Evolutionary conservation across 23 tunicate genomes (phyloP).

Genomic region (Pegea sp.): DNA sequence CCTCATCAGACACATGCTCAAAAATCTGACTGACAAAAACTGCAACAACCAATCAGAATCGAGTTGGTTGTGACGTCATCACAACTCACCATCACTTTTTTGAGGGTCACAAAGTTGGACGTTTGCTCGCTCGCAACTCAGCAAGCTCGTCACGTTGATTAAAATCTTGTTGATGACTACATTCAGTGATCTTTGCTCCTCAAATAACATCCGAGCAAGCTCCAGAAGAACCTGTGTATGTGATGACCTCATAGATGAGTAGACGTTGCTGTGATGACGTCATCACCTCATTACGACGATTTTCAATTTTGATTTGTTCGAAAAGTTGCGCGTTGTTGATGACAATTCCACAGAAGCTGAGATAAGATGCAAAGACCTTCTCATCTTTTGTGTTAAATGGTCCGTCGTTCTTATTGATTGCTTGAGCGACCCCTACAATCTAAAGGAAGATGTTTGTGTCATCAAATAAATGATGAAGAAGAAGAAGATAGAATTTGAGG

Average conservation of each 20-base stretch:
- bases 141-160: constrained; percentile 48
- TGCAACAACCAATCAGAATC: constrained; percentile 1
- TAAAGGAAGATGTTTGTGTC: too few relatives aligned
- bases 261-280: not conserved
- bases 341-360: constrained; percentile 87
- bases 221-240: constrained; percentile 51
- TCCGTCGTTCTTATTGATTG: constrained; percentile 55
- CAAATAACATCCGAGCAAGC: constrained; percentile 55
- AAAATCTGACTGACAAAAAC: constrained; percentile 56
- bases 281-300: constrained; percentile 62
- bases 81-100: constrained; percentile 35
- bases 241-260: not conserved
- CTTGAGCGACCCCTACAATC: constrained; percentile 97
- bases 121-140: constrained; percentile 59
- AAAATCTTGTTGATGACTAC: constrained; percentile 74
- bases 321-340: constrained; percentile 85
- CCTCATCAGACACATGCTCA: constrained; percentile 53
- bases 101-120: constrained; percentile 33
- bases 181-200: constrained; percentile 63
- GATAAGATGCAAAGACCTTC: constrained; percentile 69
- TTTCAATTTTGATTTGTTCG: constrained; percentile 67
- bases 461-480: too few relatives aligned
- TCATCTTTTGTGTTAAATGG: constrained; percentile 67
- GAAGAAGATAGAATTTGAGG: too few relatives aligned
- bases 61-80: not conserved